Base-by-base conservation (phyloP, 2,888 invertebrate species). In the Ditylenchus weischeri region DNA sequence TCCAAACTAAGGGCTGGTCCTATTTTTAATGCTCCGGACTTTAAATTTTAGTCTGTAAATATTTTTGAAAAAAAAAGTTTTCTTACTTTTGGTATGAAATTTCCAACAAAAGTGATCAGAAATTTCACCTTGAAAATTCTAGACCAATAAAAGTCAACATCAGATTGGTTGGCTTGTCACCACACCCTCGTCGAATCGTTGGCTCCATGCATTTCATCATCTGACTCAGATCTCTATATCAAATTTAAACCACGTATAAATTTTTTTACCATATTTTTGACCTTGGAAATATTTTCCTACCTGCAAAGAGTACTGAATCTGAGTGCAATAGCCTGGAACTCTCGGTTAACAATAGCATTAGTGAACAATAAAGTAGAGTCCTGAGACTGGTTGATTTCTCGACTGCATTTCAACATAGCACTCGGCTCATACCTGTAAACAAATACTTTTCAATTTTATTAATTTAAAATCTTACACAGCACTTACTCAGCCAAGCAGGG, bases 111-210 rank as follows among this genome's bases (percentile, higher is more conserved):
- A 29, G 2, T 29, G 29, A 4, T 29, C 29, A 29, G 29, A 29
- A 29, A 38, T 35, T 60, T 11, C 50, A 70, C 65, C 67, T 70
- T 10, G 75, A 64, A 57, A 74, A 74, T 62, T 77, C 75, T 8
- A 74, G 64, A 19, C 75, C 76, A 50, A 74, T 74, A 68, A 74
- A 74, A n/a, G 68, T 65, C 49, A 74, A 71, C 71, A 74, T 68
- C 47, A 74, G 66, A 48, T 76, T 69, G 47, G 75, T 72, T 7
- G 75, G 59, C 19, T 61, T 43, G 48, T 75, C 75, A 10, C 75
- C 75, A 54, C 75, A 74, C 21, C 74, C 69, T 6, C 59, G 15
- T 38, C 71, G 61, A 29, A 77, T 71, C 19, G 74, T 59, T 19
- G 75, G 75, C 62, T 72, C 72, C 72, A 72, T 72, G 67, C 72